A percentile compares a stretch with the other conserved stretches of the same genome.
These are phyloP conservation scores for Parthenolecanium corni DNA, from an alignment of 2,888 invertebrate genomes.

Conservation along the genomic window DNA sequence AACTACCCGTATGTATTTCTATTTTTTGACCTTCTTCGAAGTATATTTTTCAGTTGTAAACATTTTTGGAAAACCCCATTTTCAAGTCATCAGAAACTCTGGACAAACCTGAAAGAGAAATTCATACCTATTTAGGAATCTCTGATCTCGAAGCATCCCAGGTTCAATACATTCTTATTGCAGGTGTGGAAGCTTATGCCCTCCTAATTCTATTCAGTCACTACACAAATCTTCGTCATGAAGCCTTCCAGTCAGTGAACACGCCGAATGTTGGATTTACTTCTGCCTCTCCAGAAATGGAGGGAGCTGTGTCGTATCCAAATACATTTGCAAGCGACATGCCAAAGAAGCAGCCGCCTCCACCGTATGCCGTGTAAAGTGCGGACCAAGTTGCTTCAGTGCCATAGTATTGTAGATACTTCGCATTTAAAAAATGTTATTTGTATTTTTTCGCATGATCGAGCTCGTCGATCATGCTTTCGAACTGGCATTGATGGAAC, in stretches of 20 bases:
- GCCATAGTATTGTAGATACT: not conserved
- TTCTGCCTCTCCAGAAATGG: not conserved
- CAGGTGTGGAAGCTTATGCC: slow-evolving; percentile 15
- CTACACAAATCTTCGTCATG: slow-evolving; percentile 13
- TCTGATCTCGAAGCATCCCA: too few species aligned
- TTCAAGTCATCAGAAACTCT: too few species aligned
- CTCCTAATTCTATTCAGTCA: slow-evolving; percentile 24
- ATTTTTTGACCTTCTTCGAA: too few species aligned
- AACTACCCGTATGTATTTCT: too few species aligned
- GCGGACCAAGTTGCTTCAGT: not conserved
- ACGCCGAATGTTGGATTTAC: not conserved
- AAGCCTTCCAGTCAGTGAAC: slow-evolving; percentile 1
- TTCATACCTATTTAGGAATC: too few species aligned
- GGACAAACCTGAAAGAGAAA: too few species aligned
- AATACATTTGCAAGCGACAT: slow-evolving; percentile 3
- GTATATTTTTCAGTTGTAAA: too few species aligned
- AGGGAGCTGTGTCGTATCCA: not conserved
- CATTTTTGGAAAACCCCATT: too few species aligned
- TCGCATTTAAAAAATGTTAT: not conserved
- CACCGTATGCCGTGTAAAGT: slow-evolving; percentile 20
- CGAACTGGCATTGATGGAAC: too few species aligned
- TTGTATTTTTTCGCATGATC: too few species aligned
- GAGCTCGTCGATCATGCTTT: too few species aligned
- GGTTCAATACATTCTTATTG: too few species aligned
- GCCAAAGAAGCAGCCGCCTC: slow-evolving; percentile 15